A percentile compares a stretch with the other conserved stretches of the same genome.
These are phyloP conservation scores for Drosophila diplacantha DNA, from an alignment of 2,888 invertebrate species.

Conservation along the genomic window DNA sequence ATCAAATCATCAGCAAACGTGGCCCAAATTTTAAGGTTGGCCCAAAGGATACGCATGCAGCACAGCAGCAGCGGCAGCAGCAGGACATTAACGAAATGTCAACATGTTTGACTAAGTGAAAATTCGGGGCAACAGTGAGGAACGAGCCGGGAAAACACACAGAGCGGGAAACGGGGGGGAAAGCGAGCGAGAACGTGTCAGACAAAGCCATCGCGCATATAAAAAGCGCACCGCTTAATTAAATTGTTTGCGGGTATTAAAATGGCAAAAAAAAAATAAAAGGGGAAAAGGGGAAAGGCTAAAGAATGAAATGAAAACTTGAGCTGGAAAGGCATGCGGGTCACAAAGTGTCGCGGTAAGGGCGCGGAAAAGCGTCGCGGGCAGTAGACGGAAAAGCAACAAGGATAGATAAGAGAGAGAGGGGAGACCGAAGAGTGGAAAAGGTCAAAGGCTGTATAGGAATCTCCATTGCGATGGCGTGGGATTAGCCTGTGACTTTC, in stretches of 20 bases:
- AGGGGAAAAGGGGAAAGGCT: slow-evolving; percentile 8
- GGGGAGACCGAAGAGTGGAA: slow-evolving; percentile 3
- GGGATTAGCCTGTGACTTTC: slow-evolving; percentile 68
- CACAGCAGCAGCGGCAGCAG: slow-evolving; percentile 1
- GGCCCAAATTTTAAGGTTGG: slow-evolving; percentile 34
- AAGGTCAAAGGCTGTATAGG: slow-evolving; percentile 24
- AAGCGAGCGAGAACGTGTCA: slow-evolving; percentile 8
- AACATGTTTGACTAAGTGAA: slow-evolving; percentile 72
- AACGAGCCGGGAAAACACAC: slow-evolving; percentile 14
- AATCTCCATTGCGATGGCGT: slow-evolving; percentile 58
- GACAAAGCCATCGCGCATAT: slow-evolving; percentile 40
- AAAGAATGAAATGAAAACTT: slow-evolving; percentile 58
- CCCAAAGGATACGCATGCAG: slow-evolving; percentile 29
- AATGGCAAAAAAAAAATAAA: slow-evolving; percentile 58
- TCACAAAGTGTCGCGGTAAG: slow-evolving; percentile 57
- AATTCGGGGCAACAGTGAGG: slow-evolving; percentile 50
- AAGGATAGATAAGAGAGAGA: not conserved
- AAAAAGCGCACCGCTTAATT: slow-evolving; percentile 66
- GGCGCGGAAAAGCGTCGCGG: slow-evolving; percentile 45
- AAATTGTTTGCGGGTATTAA: slow-evolving; percentile 72
- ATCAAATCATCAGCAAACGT: slow-evolving; percentile 49
- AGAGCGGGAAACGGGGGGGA: not conserved
- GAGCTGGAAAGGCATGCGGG: slow-evolving; percentile 56
- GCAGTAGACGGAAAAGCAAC: not conserved
- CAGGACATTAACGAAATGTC: slow-evolving; percentile 69